A percentile compares a stretch with the other conserved stretches of the same genome.
These are phyloP conservation scores for Nyctibius grandis DNA, from an alignment of 2,797 vertebrate species.

Conservation along the genomic window DNA sequence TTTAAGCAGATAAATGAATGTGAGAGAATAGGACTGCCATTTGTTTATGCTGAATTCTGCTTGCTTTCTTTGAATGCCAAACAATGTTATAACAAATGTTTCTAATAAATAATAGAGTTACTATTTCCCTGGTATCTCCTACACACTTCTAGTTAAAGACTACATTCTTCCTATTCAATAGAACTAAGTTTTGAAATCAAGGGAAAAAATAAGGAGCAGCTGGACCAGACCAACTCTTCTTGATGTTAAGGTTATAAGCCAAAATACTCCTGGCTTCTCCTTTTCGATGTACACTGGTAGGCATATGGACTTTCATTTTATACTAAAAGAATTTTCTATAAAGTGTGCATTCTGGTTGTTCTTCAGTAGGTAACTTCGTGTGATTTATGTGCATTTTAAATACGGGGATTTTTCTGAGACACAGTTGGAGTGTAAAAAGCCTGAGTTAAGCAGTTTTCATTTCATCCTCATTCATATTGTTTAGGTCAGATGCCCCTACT, in stretches of 20 bases:
- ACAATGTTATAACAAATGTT: conserved; percentile 13
- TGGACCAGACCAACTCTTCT: background rate
- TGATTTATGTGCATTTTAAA: background rate
- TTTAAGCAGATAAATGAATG: conserved; percentile 51
- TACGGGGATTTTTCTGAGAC: background rate
- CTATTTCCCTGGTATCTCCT: background rate
- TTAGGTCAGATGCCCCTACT: background rate
- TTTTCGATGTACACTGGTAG: background rate
- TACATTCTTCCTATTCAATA: background rate
- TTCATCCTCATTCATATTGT: background rate
- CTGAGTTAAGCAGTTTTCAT: background rate
- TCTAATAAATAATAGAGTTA: background rate
- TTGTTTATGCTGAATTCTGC: conserved; percentile 38
- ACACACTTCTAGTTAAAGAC: background rate
- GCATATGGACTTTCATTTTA: background rate
- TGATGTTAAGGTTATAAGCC: background rate
- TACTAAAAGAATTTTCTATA: background rate
- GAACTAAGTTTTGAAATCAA: background rate
- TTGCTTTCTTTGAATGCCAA: background rate
- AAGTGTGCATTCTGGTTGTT: background rate
- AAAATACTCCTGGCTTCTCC: background rate
- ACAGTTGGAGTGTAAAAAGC: background rate
- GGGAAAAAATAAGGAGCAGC: background rate
- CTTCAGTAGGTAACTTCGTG: background rate
- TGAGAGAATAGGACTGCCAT: background rate